Percentiles rank a stretch among this genome's conserved stretches.
phyloP scores from a whole-genome alignment of 1,140 invertebrate genomes.

The Bombus huntii region DNA sequence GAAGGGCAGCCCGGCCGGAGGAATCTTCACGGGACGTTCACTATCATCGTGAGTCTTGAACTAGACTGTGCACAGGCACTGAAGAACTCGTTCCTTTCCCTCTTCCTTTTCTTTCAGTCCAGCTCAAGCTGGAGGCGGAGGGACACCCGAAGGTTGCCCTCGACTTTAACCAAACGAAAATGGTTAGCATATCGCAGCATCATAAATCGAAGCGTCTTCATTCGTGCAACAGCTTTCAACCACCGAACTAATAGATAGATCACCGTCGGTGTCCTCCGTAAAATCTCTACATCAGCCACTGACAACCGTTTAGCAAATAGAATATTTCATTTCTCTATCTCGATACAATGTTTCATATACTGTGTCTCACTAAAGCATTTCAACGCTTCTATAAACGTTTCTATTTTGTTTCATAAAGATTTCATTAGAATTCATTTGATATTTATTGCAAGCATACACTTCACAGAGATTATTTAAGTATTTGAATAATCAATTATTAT shows the following conservation, averaged over 20 bases:
- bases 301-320: not conserved
- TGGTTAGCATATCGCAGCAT: constrained; percentile 58
- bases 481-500: no score
- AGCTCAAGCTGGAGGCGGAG: constrained; percentile 59
- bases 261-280: not conserved
- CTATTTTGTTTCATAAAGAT: no score
- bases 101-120: constrained; percentile 67
- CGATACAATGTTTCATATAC: not conserved
- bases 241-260: not conserved
- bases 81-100: constrained; percentile 67
- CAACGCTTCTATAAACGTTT: not conserved
- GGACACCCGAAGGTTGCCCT: constrained; percentile 68
- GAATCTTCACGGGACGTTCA: constrained; percentile 67
- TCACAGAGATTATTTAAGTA: no score
- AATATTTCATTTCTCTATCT: not conserved
- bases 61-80: constrained; percentile 64
- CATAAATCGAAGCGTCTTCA: constrained; percentile 39
- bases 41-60: constrained; percentile 69
- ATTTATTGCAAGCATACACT: no score
- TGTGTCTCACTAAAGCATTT: not conserved
- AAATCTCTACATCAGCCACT: not conserved
- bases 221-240: not conserved
- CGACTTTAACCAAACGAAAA: constrained; percentile 62
- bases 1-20: constrained; percentile 54
- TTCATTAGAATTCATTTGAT: no score